A percentile compares a stretch with the other conserved stretches of the same genome.
Conservation (phyloP, 2,888 invertebrate genomes). For the Reticulitermes lucifugus region DNA sequence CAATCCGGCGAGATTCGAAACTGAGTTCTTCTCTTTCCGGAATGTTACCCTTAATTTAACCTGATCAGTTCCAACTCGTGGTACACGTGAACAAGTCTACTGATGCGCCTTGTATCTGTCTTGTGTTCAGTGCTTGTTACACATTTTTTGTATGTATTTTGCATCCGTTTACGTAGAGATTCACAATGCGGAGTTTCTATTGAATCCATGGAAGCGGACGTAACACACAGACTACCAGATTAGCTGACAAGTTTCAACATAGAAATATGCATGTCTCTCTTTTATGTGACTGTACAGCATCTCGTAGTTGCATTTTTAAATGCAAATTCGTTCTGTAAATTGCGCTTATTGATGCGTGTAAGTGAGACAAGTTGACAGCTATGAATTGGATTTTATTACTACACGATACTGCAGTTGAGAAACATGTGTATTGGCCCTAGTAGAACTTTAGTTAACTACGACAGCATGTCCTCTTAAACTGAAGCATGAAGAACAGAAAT, state of each 20-base stretch:
- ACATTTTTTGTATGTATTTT: slow-evolving; percentile 9
- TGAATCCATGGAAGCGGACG: slow-evolving; percentile 9
- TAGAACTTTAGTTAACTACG: too few species aligned
- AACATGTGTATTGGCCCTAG: too few species aligned
- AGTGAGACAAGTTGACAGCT: neutral
- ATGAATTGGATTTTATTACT: neutral
- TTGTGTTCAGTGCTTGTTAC: neutral
- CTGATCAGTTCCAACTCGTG: too few species aligned
- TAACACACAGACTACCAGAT: slow-evolving; percentile 12
- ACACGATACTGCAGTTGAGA: too few species aligned
- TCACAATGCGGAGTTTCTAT: neutral
- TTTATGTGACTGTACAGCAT: neutral
- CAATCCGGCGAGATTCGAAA: too few species aligned
- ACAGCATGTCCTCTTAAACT: too few species aligned
- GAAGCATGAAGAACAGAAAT: too few species aligned
- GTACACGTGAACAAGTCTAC: too few species aligned
- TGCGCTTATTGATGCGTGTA: slow-evolving; percentile 10
- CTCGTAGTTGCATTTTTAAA: neutral
- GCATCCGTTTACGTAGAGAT: slow-evolving; percentile 1
- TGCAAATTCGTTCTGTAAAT: neutral
- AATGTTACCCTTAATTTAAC: too few species aligned
- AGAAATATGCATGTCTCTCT: neutral
- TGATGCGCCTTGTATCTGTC: neutral
- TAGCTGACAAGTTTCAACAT: neutral
- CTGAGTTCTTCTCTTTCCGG: too few species aligned